phyloP scores from a whole-genome alignment of 2,888 invertebrate species.

The Sinohyriopsis cumingii region DNA sequence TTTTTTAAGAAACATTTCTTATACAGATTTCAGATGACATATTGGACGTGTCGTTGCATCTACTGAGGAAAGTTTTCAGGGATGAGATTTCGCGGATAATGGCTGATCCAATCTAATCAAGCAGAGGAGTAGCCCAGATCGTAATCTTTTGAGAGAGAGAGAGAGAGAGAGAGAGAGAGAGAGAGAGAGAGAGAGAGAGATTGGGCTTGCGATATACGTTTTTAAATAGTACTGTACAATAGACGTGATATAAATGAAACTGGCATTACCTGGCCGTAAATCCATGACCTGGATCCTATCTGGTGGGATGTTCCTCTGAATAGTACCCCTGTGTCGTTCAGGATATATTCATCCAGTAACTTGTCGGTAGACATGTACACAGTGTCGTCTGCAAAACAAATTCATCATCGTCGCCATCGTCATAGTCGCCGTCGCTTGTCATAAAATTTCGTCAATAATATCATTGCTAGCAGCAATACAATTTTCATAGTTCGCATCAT shows the following conservation, averaged over 20 bases:
- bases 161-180: neutral
- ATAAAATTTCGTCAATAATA: too few relatives aligned
- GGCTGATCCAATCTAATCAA: constrained; percentile 27
- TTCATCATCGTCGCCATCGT: neutral
- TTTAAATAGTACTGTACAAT: too few relatives aligned
- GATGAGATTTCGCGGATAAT: constrained; percentile 10
- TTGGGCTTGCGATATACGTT: too few relatives aligned
- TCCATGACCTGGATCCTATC: constrained; percentile 83
- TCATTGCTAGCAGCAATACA: too few relatives aligned
- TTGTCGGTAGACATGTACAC: constrained; percentile 85
- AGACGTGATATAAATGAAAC: neutral
- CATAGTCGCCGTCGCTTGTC: too few relatives aligned
- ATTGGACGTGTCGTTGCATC: constrained; percentile 37
- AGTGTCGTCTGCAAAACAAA: constrained; percentile 76
- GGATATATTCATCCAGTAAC: constrained; percentile 82
- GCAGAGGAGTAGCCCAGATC: constrained; percentile 27
- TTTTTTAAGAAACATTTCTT: too few relatives aligned
- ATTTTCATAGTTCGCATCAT: too few relatives aligned
- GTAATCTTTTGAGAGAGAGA: constrained; percentile 57
- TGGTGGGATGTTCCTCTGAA: constrained; percentile 90
- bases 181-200: too few relatives aligned
- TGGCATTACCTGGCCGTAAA: constrained; percentile 82
- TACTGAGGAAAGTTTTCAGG: constrained; percentile 35
- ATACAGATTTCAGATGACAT: constrained; percentile 49
- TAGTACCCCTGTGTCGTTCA: constrained; percentile 89